phyloP scores from a whole-genome alignment of 2,113 vertebrate genomes.

The Lepus americanus region DNA sequence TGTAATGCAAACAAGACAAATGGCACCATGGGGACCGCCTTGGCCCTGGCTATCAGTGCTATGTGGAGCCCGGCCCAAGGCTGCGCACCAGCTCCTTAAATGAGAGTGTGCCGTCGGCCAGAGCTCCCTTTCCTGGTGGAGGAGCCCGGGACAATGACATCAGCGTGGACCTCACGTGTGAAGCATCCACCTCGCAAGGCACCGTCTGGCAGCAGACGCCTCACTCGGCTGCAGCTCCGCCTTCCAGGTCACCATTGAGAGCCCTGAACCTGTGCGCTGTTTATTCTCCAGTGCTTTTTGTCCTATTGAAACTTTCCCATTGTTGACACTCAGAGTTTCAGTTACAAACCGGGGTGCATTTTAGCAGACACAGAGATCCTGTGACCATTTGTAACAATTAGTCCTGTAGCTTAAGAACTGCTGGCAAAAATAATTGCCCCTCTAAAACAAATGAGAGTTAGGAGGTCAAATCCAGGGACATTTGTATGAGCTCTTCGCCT shows the following conservation, averaged over 20 bases:
- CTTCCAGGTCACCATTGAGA: neutral
- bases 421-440: slow-evolving; percentile 13
- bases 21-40: rapidly evolving
- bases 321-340: neutral
- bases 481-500: slow-evolving; percentile 76
- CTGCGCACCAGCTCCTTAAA: too few relatives aligned
- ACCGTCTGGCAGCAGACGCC: too few relatives aligned
- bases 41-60: too few relatives aligned
- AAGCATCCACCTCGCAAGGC: too few relatives aligned
- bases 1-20: too few relatives aligned
- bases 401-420: neutral
- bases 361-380: neutral
- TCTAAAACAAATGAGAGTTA: slow-evolving; percentile 39
- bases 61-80: rapidly evolving
- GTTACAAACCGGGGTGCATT: neutral
- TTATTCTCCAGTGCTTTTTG: neutral
- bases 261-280: neutral
- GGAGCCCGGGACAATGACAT: too few relatives aligned
- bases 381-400: slow-evolving; percentile 18
- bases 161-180: too few relatives aligned
- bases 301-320: neutral
- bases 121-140: rapidly evolving
- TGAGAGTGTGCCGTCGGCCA: rapidly evolving
- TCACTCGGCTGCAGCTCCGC: rapidly evolving
- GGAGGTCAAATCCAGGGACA: slow-evolving; percentile 63